A percentile compares a stretch with the other conserved stretches of the same genome.
These are phyloP conservation scores for Eremobia ochroleuca DNA, from an alignment of 2,888 invertebrate species.

Conservation along the genomic window DNA sequence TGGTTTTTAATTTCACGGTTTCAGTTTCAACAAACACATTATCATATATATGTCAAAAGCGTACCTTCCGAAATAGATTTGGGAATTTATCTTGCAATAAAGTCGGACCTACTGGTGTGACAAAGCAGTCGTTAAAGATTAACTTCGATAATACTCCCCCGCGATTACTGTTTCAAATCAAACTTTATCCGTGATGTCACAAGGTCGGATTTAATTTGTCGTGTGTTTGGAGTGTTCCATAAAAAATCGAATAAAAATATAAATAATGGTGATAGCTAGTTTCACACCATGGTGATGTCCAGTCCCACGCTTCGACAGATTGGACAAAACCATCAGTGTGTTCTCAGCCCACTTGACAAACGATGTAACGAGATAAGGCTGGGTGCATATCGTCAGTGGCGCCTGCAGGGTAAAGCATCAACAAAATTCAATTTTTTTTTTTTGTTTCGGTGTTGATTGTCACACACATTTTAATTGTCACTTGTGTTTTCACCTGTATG, in stretches of 20 bases:
- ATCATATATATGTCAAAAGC: slow-evolving; percentile 77
- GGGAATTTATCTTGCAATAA: slow-evolving; percentile 78
- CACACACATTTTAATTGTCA: slow-evolving; percentile 11
- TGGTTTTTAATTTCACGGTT: slow-evolving; percentile 75
- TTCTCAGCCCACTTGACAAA: slow-evolving; percentile 79
- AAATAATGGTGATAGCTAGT: slow-evolving; percentile 84
- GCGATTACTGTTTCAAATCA: slow-evolving; percentile 52
- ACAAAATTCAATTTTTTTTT: slow-evolving; percentile 28
- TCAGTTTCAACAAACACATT: slow-evolving; percentile 75
- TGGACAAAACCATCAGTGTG: slow-evolving; percentile 70
- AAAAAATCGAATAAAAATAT: slow-evolving; percentile 84
- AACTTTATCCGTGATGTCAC: slow-evolving; percentile 60
- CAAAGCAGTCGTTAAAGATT: slow-evolving; percentile 74
- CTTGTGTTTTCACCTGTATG: neutral
- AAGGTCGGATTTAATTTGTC: slow-evolving; percentile 57
- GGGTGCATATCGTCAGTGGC: slow-evolving; percentile 34
- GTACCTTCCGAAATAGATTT: slow-evolving; percentile 75
- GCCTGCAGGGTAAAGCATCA: slow-evolving; percentile 30
- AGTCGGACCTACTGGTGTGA: slow-evolving; percentile 77
- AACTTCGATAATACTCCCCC: slow-evolving; percentile 66
- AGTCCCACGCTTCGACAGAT: slow-evolving; percentile 81
- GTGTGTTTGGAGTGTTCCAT: slow-evolving; percentile 76
- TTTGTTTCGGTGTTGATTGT: slow-evolving; percentile 29
- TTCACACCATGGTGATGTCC: slow-evolving; percentile 82
- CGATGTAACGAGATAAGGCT: slow-evolving; percentile 62